Evolutionary conservation across 1,140 invertebrate genomes (phyloP), one percentile per base, ranked within the genome.

Genomic region (Caenorhabditis latens): DNA sequence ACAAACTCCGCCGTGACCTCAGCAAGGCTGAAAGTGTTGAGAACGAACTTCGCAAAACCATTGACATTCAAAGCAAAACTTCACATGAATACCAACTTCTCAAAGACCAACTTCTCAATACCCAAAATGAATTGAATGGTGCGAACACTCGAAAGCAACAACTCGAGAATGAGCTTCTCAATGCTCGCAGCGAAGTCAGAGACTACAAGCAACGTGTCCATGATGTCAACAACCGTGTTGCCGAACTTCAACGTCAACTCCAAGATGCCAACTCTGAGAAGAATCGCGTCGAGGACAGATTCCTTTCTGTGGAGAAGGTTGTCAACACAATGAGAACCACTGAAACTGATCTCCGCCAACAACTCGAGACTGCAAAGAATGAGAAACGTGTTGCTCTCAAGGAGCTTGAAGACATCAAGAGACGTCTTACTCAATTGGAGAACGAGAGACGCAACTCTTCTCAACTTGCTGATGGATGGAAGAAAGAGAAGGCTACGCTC

Each of bases 161-260:
- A 40, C 63, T 92, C 19, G 91, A 92, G 32, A 88, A 86, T 43
- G 91, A 92, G 71, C 63, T 92, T 13, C 57, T 90, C 43, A 89
- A 58, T 53, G 58, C 90, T 21, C 87, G 91, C 21, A 87, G 91
- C 48, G 91, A 92, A 85, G 55, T 92, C 58, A 87, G 92, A 16
- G 91, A 92, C 71, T 89, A 89, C 88, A 92, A 92, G 58, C 90
- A 92, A 82, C 89, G 91, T 24, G 63, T 88, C 19, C 84, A 88
- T 55, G 91, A 92, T 46, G 48, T 91, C 48, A 92, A 90, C 79
- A 91, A 86, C 43, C 86, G 90, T 71, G 79, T 92, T 16, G 48
- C 71, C 13, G 91, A 92, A 43, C 85, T 92, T 48, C 92, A 92
- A 88, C 53, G 91, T 61, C 91, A 92, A 88, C 75, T 92, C 14